Evolutionary conservation across 2,888 invertebrate species (phyloP).

Genomic region (Microctonus aethiopoides): DNA sequence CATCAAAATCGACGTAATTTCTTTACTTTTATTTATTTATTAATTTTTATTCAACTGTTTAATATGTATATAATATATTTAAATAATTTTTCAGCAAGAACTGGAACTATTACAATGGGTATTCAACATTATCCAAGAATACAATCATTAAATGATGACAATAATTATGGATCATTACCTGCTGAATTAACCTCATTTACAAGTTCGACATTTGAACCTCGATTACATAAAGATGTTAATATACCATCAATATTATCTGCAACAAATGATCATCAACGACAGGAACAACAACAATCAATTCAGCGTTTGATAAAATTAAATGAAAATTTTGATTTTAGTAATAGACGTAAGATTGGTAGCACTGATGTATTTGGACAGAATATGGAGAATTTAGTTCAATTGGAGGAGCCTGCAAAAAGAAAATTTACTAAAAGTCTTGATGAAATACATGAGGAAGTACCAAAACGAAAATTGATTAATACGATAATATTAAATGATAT

Average conservation of each 20-base stretch:
- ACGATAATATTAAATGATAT: constrained; percentile 47
- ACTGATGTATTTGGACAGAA: constrained; percentile 65
- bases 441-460: constrained; percentile 57
- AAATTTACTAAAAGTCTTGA: constrained; percentile 59
- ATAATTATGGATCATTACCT: constrained; percentile 56
- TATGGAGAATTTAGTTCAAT: constrained; percentile 61
- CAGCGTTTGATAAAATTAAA: constrained; percentile 49
- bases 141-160: constrained; percentile 54
- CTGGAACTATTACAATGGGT: constrained; percentile 59
- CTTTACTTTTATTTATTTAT: too few relatives aligned
- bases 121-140: constrained; percentile 57
- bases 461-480: constrained; percentile 51
- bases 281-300: constrained; percentile 37
- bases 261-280: neutral
- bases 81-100: constrained; percentile 47
- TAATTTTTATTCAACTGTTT: neutral
- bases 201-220: constrained; percentile 59
- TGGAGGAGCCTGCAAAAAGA: constrained; percentile 60
- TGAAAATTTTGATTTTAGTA: constrained; percentile 59
- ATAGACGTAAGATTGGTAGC: constrained; percentile 56
- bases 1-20: constrained; percentile 62
- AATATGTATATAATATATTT: neutral
- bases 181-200: constrained; percentile 58
- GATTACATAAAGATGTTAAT: constrained; percentile 38
- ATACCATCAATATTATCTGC: constrained; percentile 35